Conservation (phyloP, 2,888 invertebrate species). For the Seira ritae region DNA sequence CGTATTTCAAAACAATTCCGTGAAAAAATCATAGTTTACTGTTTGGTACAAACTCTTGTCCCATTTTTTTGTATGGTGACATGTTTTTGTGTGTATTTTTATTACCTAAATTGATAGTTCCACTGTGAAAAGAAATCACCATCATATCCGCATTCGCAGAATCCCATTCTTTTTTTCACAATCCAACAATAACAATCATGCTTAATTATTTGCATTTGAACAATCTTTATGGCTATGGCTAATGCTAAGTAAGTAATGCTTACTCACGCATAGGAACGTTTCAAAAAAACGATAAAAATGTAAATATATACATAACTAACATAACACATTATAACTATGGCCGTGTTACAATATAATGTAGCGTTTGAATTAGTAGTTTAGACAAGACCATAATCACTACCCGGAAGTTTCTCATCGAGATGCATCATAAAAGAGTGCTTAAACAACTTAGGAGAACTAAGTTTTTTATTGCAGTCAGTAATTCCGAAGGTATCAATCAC, state of each 20-base stretch:
- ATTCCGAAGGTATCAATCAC: conserved; percentile 23
- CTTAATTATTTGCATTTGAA: conserved; percentile 22
- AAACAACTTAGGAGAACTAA: conserved; percentile 5
- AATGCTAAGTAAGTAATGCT: conserved; percentile 5
- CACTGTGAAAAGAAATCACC: background rate
- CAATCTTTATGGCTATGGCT: background rate
- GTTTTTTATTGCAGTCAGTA: conserved; percentile 17
- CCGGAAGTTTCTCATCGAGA: conserved; percentile 47
- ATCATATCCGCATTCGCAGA: conserved; percentile 15
- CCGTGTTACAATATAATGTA: no score
- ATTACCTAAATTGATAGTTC: no score
- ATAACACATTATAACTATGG: no score
- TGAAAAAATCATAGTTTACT: no score
- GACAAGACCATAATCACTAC: conserved; percentile 8
- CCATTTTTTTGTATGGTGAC: no score
- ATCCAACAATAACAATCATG: conserved; percentile 9
- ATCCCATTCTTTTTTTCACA: background rate
- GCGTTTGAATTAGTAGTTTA: background rate
- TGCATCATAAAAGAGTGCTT: conserved; percentile 2
- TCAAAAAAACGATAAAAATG: conserved; percentile 10
- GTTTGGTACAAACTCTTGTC: no score
- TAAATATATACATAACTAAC: background rate
- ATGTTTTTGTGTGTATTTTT: no score
- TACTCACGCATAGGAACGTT: conserved; percentile 9
- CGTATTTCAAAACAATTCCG: no score